A percentile compares a stretch with the other conserved stretches of the same genome.
Conservation (phyloP, 2,113 vertebrate genomes). For the Odontophorus gujanensis region DNA sequence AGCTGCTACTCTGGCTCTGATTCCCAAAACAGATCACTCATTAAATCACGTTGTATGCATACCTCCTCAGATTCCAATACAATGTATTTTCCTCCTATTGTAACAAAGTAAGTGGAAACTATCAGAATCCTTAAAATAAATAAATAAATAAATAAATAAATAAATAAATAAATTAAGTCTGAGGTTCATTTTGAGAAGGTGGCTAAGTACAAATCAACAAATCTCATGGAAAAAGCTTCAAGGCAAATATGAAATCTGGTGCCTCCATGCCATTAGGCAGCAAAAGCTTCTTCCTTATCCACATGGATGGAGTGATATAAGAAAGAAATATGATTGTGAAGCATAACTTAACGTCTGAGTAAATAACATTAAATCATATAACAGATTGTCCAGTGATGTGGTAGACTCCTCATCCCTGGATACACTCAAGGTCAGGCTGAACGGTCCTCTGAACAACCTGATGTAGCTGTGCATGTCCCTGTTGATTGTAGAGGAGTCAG, state of each 20-base stretch:
- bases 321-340: not conserved
- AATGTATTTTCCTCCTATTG: not conserved
- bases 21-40: not conserved
- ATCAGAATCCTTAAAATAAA: not conserved
- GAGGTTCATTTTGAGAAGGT: not conserved
- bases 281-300: not conserved
- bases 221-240: not conserved
- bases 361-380: not conserved
- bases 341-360: slow-evolving; percentile 16
- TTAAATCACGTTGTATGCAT: not conserved
- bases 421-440: too few relatives aligned
- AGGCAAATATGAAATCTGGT: not conserved
- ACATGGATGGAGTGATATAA: not conserved
- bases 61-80: not conserved
- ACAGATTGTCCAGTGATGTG: too few relatives aligned
- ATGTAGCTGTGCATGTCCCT: too few relatives aligned
- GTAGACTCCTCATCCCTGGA: too few relatives aligned
- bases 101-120: not conserved
- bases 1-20: not conserved
- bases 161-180: too few relatives aligned
- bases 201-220: not conserved
- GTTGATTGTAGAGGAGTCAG: too few relatives aligned
- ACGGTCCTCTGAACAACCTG: too few relatives aligned
- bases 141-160: not conserved
- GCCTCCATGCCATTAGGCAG: not conserved